A percentile compares a stretch with the other conserved stretches of the same genome.
Conservation (phyloP, 2,113 vertebrate genomes). For the Phyllopteryx taeniolatus region DNA sequence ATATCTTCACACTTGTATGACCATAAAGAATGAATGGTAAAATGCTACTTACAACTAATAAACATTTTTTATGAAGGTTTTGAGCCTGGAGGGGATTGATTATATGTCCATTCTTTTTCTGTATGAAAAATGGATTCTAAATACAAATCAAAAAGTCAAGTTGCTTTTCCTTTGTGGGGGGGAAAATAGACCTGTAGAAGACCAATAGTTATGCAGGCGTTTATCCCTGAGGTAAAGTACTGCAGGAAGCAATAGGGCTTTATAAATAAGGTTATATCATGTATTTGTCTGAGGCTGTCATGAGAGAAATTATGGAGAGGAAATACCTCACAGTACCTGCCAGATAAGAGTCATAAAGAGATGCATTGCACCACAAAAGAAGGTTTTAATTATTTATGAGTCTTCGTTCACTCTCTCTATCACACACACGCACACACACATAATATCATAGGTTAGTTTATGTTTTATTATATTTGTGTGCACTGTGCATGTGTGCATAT, state of each 20-base stretch:
- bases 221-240: constrained; percentile 34
- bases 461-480: constrained; percentile 28
- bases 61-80: neutral
- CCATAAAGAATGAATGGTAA: neutral
- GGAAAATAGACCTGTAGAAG: neutral
- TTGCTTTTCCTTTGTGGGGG: neutral
- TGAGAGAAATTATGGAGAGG: constrained; percentile 38
- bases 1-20: neutral
- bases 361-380: constrained; percentile 39
- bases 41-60: neutral
- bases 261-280: constrained; percentile 39
- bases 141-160: neutral
- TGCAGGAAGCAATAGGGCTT: constrained; percentile 35
- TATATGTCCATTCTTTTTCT: neutral
- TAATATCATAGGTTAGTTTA: constrained; percentile 25
- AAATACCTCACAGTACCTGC: constrained; percentile 32
- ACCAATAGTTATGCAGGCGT: constrained; percentile 3
- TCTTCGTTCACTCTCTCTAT: neutral
- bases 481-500: neutral
- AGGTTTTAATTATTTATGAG: constrained; percentile 48
- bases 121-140: neutral
- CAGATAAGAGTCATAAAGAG: constrained; percentile 41
- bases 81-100: neutral
- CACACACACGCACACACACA: constrained; percentile 15
- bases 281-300: constrained; percentile 29